phyloP scores from a whole-genome alignment of 2,797 vertebrate species.

The Pantherophis alleghaniensis region DNA sequence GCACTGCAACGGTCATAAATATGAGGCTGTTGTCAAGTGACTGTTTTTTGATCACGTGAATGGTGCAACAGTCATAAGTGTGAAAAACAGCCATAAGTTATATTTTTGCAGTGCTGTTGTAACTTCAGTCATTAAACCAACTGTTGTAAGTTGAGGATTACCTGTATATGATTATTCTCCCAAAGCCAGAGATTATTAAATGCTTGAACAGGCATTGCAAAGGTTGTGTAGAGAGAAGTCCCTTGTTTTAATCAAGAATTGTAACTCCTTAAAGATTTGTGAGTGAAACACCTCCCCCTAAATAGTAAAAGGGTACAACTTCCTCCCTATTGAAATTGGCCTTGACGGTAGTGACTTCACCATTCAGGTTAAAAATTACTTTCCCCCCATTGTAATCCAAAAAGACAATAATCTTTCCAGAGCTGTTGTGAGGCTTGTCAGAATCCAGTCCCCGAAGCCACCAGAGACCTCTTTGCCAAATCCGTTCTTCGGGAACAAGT shows the following conservation, averaged over 20 bases:
- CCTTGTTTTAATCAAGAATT: too few species aligned
- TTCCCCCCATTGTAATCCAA: not conserved
- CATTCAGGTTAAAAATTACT: not conserved
- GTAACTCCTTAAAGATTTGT: not conserved
- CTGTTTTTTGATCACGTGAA: not conserved
- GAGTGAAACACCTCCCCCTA: not conserved
- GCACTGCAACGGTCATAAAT: not conserved
- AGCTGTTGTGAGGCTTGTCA: accelerated
- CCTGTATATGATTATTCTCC: not conserved
- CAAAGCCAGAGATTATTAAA: not conserved
- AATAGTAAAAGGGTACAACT: not conserved
- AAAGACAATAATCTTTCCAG: not conserved
- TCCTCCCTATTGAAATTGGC: not conserved
- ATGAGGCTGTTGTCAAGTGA: not conserved
- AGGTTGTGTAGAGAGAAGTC: not conserved
- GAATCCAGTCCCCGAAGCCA: not conserved
- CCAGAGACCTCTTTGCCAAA: not conserved
- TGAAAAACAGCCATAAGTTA: not conserved
- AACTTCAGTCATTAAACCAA: not conserved
- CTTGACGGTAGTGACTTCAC: not conserved
- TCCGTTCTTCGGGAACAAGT: not conserved
- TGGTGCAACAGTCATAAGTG: not conserved
- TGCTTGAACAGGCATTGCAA: not conserved
- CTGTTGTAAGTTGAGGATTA: not conserved
- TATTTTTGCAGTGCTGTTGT: not conserved